Evolutionary conservation across 2,888 invertebrate species (phyloP), one percentile per base, ranked within the genome.

Genomic region (Eremobia ochroleuca): DNA sequence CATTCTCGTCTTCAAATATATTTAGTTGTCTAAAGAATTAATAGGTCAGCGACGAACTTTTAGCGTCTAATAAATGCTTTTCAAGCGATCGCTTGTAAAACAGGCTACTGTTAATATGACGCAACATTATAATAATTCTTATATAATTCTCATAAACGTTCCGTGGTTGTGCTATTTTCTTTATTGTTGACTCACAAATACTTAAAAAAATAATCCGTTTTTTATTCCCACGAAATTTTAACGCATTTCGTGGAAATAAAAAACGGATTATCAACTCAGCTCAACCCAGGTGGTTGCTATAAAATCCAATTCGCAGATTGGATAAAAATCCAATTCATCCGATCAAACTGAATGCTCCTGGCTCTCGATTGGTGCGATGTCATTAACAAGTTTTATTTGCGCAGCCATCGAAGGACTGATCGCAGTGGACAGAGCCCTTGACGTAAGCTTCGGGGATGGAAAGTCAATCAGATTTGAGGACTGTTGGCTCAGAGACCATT

Each of bases 401-500:
- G 46, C 78, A 89, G 89, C 77, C 13, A 87, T 88, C 28, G 77
- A 85, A 64, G 49, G 52, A 49, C 90, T 91, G 65, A 86, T 80
- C 15, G 65, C 85, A 71, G 76, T 90, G 59, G 89, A 92, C 55
- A 87, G 87, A 72, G 88, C 92, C 4, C 83, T 95, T 25, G 88
- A 89, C 18, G 87, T 96, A 11, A 74, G 83, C 25, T 95, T 94
- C 71, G 81, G 85, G n/a, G 85, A 92, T 87, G 93, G 90, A n/a
- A 90, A 86, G 46, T 81, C 83, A 18, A 89, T 95, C 75, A 86
- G 79, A 46, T 95, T 96, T 85, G 96, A 97, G 89, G 95, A 95
- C 76, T 93, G 95, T 85, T 97, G 97, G 97, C 94, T 97, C 21
- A 93, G 97, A 79, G 97, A 97, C 89, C 97, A 97, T 88, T 97